Conservation (phyloP, 2,797 vertebrate species). For the Coilia nasus region DNA sequence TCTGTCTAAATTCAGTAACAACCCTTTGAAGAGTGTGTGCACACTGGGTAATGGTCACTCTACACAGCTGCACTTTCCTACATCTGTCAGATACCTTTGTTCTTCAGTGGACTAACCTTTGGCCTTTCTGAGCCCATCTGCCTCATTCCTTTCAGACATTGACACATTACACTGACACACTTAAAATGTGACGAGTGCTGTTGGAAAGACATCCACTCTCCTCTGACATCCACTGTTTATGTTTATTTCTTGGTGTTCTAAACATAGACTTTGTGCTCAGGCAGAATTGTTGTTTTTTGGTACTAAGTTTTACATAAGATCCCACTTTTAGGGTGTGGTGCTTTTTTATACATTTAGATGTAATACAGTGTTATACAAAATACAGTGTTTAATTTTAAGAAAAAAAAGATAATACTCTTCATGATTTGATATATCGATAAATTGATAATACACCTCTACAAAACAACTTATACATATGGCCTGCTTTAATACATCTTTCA, state of each 20-base stretch:
- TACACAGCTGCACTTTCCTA: background rate
- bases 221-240: background rate
- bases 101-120: background rate
- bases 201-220: too few relatives aligned
- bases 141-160: constrained; percentile 16
- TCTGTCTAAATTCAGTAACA: background rate
- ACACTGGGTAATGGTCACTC: background rate
- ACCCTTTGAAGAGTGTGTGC: background rate
- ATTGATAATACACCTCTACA: too few relatives aligned
- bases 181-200: background rate
- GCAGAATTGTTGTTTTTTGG: too few relatives aligned
- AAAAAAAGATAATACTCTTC: too few relatives aligned
- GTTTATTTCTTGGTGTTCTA: background rate
- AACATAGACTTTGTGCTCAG: background rate
- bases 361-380: too few relatives aligned
- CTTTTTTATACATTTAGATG: too few relatives aligned
- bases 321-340: too few relatives aligned
- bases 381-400: too few relatives aligned
- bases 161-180: background rate
- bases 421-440: too few relatives aligned
- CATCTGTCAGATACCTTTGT: constrained; percentile 36
- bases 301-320: too few relatives aligned
- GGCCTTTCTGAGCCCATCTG: constrained; percentile 39
- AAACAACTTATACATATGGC: too few relatives aligned
- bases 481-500: too few relatives aligned